Conservation (phyloP, 2,113 vertebrate species). For the Erythrolamprus reginae region DNA sequence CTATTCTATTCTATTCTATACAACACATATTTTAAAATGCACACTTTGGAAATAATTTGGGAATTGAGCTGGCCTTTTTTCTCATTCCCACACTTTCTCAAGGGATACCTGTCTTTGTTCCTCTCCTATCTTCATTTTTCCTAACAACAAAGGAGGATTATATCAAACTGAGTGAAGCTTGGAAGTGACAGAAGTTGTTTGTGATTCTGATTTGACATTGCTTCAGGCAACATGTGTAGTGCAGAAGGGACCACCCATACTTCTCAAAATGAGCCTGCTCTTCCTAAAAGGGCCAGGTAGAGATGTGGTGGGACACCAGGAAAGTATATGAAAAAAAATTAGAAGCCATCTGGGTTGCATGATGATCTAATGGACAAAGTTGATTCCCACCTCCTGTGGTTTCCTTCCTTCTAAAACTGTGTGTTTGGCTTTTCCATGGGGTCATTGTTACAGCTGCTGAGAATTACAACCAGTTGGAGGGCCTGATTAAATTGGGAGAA, state of each 20-base stretch:
- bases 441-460: constrained; percentile 30
- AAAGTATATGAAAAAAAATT: not conserved
- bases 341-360: not conserved
- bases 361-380: not conserved
- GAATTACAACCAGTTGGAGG: constrained; percentile 19
- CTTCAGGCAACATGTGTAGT: constrained; percentile 28
- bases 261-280: not conserved
- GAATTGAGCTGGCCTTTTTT: constrained; percentile 24
- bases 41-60: not conserved
- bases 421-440: constrained; percentile 25
- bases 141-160: constrained; percentile 54
- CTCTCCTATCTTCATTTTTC: constrained; percentile 13
- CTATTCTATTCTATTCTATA: too few species aligned
- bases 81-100: constrained; percentile 15
- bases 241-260: constrained; percentile 55
- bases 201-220: constrained; percentile 52
- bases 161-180: constrained; percentile 49
- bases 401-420: constrained; percentile 3
- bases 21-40: constrained; percentile 34
- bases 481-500: constrained; percentile 1
- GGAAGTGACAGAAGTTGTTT: constrained; percentile 47
- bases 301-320: not conserved
- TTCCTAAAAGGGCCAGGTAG: constrained; percentile 31
- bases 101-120: constrained; percentile 14
- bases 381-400: not conserved